These are phyloP conservation scores for Augochlorella aurata DNA, from an alignment of 2,888 invertebrate genomes.

Conservation along the genomic window DNA sequence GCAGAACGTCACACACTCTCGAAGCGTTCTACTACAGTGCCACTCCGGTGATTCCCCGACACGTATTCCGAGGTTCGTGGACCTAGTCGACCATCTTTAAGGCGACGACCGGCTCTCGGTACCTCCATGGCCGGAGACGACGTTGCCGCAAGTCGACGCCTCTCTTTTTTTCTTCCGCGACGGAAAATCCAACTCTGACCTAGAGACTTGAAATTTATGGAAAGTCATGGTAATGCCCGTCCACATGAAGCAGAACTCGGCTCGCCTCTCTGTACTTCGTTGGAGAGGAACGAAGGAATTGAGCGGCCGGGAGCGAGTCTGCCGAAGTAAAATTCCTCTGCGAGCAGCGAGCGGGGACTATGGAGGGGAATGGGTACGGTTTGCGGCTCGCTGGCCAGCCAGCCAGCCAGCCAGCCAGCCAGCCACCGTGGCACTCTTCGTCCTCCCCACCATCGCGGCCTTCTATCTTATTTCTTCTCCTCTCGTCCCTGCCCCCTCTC, in stretches of 20 bases:
- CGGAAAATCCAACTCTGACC: constrained; percentile 72
- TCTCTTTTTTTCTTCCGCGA: background rate
- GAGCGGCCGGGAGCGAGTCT: constrained; percentile 77
- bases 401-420: constrained; percentile 42
- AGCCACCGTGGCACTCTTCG: constrained; percentile 78
- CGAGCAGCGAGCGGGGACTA: constrained; percentile 61
- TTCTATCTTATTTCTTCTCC: constrained; percentile 63
- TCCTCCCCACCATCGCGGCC: constrained; percentile 54
- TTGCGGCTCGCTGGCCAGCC: constrained; percentile 78
- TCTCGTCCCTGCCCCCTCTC: constrained; percentile 65
- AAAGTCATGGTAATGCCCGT: constrained; percentile 71
- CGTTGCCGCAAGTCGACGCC: background rate
- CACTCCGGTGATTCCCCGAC: constrained; percentile 32
- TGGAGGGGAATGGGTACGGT: constrained; percentile 68
- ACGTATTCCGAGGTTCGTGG: constrained; percentile 7
- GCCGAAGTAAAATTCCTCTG: constrained; percentile 80
- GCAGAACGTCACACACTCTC: constrained; percentile 44
- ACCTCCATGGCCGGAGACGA: constrained; percentile 5
- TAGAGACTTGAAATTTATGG: constrained; percentile 78
- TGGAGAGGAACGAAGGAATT: constrained; percentile 56
- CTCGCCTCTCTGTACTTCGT: constrained; percentile 44
- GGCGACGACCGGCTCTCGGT: constrained; percentile 7
- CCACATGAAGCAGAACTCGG: constrained; percentile 63
- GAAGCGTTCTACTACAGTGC: constrained; percentile 2
- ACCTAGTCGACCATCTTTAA: constrained; percentile 18